Evolutionary conservation across 2,888 invertebrate species (phyloP).

Genomic region (Ormyrus labotus): DNA sequence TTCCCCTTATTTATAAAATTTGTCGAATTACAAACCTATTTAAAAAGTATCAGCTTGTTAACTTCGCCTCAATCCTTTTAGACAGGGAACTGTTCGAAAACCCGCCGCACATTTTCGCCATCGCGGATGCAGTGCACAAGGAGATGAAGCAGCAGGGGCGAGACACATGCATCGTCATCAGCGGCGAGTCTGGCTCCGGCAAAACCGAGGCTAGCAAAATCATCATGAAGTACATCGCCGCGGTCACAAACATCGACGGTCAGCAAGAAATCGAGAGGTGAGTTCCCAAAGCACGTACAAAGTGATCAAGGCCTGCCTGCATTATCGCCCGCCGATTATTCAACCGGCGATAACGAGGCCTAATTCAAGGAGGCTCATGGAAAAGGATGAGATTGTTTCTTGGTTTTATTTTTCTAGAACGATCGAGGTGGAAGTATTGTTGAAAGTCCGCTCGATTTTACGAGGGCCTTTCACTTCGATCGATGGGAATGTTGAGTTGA

Average conservation of each 20-base stretch:
- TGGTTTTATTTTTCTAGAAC: not conserved
- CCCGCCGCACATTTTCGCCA: slow-evolving; percentile 97
- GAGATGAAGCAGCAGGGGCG: slow-evolving; percentile 92
- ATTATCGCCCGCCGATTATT: slow-evolving; percentile 31
- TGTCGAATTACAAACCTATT: no score
- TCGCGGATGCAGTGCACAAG: slow-evolving; percentile 96
- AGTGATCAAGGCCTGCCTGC: not conserved
- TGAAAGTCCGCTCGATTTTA: no score
- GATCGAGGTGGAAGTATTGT: no score
- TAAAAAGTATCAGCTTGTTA: not conserved
- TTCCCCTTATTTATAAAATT: no score
- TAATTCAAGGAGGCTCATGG: not conserved
- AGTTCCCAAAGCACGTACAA: no score
- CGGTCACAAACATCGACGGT: slow-evolving; percentile 93
- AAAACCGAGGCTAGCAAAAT: slow-evolving; percentile 99
- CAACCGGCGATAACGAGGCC: slow-evolving; percentile 33
- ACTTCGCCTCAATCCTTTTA: slow-evolving; percentile 62
- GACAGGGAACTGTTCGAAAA: slow-evolving; percentile 97
- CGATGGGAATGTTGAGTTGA: no score
- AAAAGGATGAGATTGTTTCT: not conserved
- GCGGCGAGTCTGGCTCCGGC: slow-evolving; percentile 98
- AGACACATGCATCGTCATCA: slow-evolving; percentile 98
- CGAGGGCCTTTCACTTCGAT: no score
- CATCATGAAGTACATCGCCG: slow-evolving; percentile 98
- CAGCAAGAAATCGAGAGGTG: slow-evolving; percentile 97